Evolutionary conservation across 2,797 vertebrate species (phyloP).

Genomic region (Gymnoscopelus braueri): DNA sequence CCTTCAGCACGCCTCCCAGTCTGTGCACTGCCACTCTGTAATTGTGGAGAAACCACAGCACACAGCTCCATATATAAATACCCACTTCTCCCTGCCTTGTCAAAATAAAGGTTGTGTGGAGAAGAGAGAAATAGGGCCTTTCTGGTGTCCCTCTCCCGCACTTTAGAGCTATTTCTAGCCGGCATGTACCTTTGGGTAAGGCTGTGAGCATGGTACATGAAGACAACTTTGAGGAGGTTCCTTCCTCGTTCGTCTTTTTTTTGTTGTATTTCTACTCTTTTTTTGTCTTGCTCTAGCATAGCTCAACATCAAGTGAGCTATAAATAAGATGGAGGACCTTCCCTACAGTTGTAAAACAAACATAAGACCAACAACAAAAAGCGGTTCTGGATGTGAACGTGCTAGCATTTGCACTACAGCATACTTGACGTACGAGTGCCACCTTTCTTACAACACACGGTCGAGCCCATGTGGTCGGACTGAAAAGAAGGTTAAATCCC

Average conservation of each 20-base stretch:
- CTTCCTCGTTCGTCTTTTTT: slow-evolving; percentile 10
- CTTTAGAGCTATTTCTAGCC: slow-evolving; percentile 72
- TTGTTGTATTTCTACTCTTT: slow-evolving; percentile 23
- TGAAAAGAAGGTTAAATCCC: slow-evolving; percentile 27
- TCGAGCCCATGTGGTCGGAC: slow-evolving; percentile 36
- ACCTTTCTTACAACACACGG: slow-evolving; percentile 46
- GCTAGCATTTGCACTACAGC: slow-evolving; percentile 36
- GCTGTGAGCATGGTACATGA: slow-evolving; percentile 46
- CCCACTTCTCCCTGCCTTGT: slow-evolving; percentile 83
- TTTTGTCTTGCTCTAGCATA: neutral
- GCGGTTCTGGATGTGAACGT: slow-evolving; percentile 29
- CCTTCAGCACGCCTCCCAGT: slow-evolving; percentile 79
- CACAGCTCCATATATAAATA: slow-evolving; percentile 87
- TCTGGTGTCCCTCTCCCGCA: slow-evolving; percentile 72
- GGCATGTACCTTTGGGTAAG: slow-evolving; percentile 69
- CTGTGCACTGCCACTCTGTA: slow-evolving; percentile 83
- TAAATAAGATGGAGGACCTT: slow-evolving; percentile 36
- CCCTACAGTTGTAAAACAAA: slow-evolving; percentile 26
- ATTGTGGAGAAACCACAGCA: slow-evolving; percentile 85
- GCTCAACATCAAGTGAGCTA: slow-evolving; percentile 53
- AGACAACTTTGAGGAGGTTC: slow-evolving; percentile 48
- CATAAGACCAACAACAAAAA: slow-evolving; percentile 20
- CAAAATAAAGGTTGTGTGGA: slow-evolving; percentile 84
- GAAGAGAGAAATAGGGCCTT: slow-evolving; percentile 69
- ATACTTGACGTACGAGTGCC: slow-evolving; percentile 1